Evolutionary conservation across 1,140 invertebrate species (phyloP), one percentile per base, ranked within the genome.

Genomic region (Bombus waltoni): DNA sequence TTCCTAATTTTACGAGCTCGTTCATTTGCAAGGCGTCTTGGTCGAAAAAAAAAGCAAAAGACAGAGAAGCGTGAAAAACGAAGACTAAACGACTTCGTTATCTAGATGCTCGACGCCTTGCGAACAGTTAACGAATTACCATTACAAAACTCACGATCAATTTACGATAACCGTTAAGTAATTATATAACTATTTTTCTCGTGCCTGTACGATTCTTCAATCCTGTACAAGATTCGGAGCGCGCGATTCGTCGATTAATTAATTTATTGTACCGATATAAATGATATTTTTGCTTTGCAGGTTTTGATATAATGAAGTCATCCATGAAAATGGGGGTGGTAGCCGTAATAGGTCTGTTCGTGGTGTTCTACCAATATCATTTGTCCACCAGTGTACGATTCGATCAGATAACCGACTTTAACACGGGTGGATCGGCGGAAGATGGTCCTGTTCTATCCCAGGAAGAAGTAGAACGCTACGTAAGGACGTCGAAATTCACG

Each of bases 341-440:
- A 71, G 94, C 91, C 87, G 89, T 95, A 79, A 92, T 94, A 87
- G 94, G 94, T 87, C 81, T 94, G 59, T 94, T 93, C 88, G 90
- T 95, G 78, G 86, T 94, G 83, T 94, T 94, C 83, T 95, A 94
- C 87, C 94, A 95, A 80, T 95, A 95, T 78, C 94, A 94, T 81
- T 90, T 95, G 70, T 94, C 94, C 38, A 94, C 90, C 47, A 92
- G 92, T 3, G 89, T 94, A 57, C 92, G 94, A 82, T 93, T 94
- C 73, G 94, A 94, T 84, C 94, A 94, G 83, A 89, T 94, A 73
- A 86, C 89, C 32, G 86, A 91, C 42, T 93, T 94, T 65, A 94
- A 91, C 86, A 80, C 85, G 8, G 92, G 82, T 35, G 92, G 89
- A 62, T 81, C 92, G 44, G 90, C 90, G 44, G 93, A 94, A 35